Evolutionary conservation across 2,113 vertebrate genomes (phyloP).

Genomic region (rat (Rattus norvegicus)): GRCr8 NC_086019.1:7426001-7426500

Average conservation of each 20-base stretch:
- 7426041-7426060: not conserved
- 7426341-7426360: not conserved
- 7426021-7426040: constrained; percentile 5
- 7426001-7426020: not conserved
- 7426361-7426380: not conserved
- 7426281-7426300: not conserved
- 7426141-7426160: not conserved
- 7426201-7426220: too few species aligned
- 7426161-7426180: too few species aligned
- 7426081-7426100: not conserved
- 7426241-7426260: too few species aligned
- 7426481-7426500: too few species aligned
- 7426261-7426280: not conserved
- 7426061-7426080: not conserved
- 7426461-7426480: not conserved
- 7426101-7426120: not conserved
- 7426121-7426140: not conserved
- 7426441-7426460: not conserved
- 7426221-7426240: not conserved
- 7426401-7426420: not conserved
- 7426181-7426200: too few species aligned
- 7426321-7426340: too few species aligned
- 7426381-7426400: not conserved
- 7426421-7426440: not conserved
- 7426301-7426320: not conserved